phyloP scores from a whole-genome alignment of 2,888 invertebrate species.

The Cosmia trapezina region DNA sequence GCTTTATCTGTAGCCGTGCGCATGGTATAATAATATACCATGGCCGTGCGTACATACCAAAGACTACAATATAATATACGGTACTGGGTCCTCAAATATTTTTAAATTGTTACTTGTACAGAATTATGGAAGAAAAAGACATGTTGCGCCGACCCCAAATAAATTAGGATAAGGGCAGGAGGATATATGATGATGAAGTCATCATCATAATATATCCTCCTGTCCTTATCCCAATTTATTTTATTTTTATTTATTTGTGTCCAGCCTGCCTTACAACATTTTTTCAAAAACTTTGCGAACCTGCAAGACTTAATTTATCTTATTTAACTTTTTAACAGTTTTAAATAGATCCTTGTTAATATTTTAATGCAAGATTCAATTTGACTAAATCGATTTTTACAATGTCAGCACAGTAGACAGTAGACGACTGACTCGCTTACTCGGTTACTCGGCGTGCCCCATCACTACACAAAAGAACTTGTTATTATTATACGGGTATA shows the following conservation, averaged over 20 bases:
- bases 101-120: neutral
- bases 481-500: constrained; percentile 85
- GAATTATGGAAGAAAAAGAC: too few relatives aligned
- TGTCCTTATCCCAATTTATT: too few relatives aligned
- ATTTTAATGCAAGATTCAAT: neutral
- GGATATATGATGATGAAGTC: too few relatives aligned
- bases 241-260: too few relatives aligned
- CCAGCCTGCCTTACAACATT: neutral
- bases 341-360: neutral
- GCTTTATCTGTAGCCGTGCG: too few relatives aligned
- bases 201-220: too few relatives aligned
- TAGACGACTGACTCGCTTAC: constrained; percentile 4
- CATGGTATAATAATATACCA: too few relatives aligned
- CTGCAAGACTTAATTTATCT: neutral
- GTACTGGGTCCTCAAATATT: neutral
- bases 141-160: too few relatives aligned
- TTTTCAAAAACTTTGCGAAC: neutral
- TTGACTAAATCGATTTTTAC: constrained; percentile 15
- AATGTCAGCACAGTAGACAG: neutral
- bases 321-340: neutral
- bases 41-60: too few relatives aligned
- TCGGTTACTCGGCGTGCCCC: constrained; percentile 24
- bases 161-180: too few relatives aligned
- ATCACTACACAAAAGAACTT: constrained; percentile 76
- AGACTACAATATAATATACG: too few relatives aligned